Percentiles rank a stretch among this genome's conserved stretches.
phyloP scores from a whole-genome alignment of 1,140 invertebrate genomes.

The Drosophila navojoa region DNA sequence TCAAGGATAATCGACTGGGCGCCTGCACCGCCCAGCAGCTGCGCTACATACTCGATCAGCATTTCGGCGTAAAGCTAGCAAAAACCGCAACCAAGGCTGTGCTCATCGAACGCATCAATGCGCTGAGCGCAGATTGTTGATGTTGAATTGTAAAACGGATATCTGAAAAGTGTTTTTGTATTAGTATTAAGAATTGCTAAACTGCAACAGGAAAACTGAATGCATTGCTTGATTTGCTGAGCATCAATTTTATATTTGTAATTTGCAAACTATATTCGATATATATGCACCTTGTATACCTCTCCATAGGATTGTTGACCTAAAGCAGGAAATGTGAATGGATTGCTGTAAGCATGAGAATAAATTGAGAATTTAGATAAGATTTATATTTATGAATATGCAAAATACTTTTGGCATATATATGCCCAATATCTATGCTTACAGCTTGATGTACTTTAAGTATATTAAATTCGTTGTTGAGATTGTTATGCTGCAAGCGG shows the following conservation, averaged over 20 bases:
- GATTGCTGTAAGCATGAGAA: no score
- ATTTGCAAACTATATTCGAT: background rate
- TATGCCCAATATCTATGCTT: no score
- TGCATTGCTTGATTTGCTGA: no score
- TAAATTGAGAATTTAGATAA: no score
- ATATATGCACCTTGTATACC: no score
- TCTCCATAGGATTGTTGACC: no score
- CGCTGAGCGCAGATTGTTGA: background rate
- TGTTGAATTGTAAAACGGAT: background rate
- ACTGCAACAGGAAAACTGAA: background rate
- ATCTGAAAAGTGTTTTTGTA: background rate
- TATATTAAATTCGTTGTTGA: no score
- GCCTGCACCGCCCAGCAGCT: slow-evolving; percentile 60
- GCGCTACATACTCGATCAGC: slow-evolving; percentile 48
- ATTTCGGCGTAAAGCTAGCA: slow-evolving; percentile 42
- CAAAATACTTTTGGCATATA: no score
- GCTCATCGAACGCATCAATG: slow-evolving; percentile 53
- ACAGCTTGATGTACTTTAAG: no score
- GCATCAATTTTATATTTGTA: background rate
- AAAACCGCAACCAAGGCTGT: slow-evolving; percentile 41
- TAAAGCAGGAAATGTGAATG: no score
- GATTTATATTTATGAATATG: no score
- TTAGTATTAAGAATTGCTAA: background rate
- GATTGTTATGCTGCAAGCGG: no score
- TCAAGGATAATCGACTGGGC: slow-evolving; percentile 37